A percentile compares a stretch with the other conserved stretches of the same genome.
Conservation (phyloP, 2,888 invertebrate genomes). For the Macropis europaea region DNA sequence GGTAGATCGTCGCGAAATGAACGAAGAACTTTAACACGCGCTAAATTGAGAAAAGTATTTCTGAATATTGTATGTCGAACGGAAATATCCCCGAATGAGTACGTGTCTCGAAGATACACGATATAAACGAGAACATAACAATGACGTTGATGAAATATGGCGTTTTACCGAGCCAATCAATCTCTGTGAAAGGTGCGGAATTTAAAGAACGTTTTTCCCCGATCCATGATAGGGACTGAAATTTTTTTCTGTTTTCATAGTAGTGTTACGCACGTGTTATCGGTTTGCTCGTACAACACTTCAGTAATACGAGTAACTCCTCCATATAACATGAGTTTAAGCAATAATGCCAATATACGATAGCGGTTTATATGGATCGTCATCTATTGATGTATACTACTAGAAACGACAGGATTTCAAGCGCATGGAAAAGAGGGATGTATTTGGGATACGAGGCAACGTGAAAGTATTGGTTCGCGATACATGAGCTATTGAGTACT, state of each 20-base stretch:
- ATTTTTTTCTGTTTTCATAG: slow-evolving; percentile 55
- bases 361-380: slow-evolving; percentile 11
- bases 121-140: neutral
- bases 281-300: slow-evolving; percentile 38
- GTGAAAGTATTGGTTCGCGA: slow-evolving; percentile 10
- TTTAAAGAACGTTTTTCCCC: slow-evolving; percentile 1
- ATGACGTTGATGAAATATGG: slow-evolving; percentile 6
- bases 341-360: slow-evolving; percentile 7
- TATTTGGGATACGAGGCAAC: slow-evolving; percentile 7
- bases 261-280: slow-evolving; percentile 53
- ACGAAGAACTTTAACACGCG: neutral
- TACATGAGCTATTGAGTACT: too few species aligned
- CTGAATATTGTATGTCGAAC: too few species aligned
- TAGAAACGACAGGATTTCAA: slow-evolving; percentile 16
- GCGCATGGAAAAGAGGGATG: neutral
- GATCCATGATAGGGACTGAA: slow-evolving; percentile 29
- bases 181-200: slow-evolving; percentile 23
- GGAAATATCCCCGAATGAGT: too few species aligned
- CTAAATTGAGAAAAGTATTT: neutral
- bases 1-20: neutral
- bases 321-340: slow-evolving; percentile 19
- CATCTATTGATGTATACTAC: slow-evolving; percentile 24
- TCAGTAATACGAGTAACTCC: slow-evolving; percentile 26
- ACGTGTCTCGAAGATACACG: slow-evolving; percentile 4
- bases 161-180: slow-evolving; percentile 21